Evolutionary conservation across 2,113 vertebrate genomes (phyloP), one percentile per base, ranked within the genome.

Genomic region (Heloderma charlesbogerti): DNA sequence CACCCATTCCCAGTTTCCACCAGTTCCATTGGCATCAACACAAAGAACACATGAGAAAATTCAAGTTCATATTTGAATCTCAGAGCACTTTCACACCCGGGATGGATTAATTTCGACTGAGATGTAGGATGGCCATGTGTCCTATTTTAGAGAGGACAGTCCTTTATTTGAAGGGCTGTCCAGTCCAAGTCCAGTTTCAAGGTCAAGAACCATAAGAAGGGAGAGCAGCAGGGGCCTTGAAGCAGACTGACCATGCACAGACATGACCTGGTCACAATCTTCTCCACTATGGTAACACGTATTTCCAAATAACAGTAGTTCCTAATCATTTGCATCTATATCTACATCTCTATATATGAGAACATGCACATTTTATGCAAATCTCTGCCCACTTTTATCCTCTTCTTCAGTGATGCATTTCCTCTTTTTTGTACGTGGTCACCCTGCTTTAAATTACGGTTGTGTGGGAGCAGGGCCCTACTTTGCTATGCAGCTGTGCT

Each of bases 21-120:
- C 66, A 93, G 94, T 87, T 93, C 88, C 88, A 91, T 75, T 85
- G 4, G 81, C 91, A 93, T 82, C 90, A 89, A 77, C 54, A 45
- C 25, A 37, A 31, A 3, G 20, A 31, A 92, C 90, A 93, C 88
- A 85, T 34, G 66, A 57, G 27, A 66, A 72, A 72, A 89, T 43
- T 80, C 74, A 69, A 93, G 92, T 86, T 37, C 25, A 31, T 63
- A 1, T 74, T 74, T 31, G 60, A 91, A 79, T 88, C 82, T 86
- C 89, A 75, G 75, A 34, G 74, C 91, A 91, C 71, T 91, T 87
- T 54, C 91, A 67, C 16, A 88, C 80, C 45, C 45, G 31, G 45
- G 63, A 18, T 69, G n/a, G 37, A 34, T 60, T 87, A 22, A 74
- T 82, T 87, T 51, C 54, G 22, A 40, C 40, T 60, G 71, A 29